Base-by-base conservation (phyloP, 1,140 invertebrate genomes). In the Drosophila sucinea region DNA sequence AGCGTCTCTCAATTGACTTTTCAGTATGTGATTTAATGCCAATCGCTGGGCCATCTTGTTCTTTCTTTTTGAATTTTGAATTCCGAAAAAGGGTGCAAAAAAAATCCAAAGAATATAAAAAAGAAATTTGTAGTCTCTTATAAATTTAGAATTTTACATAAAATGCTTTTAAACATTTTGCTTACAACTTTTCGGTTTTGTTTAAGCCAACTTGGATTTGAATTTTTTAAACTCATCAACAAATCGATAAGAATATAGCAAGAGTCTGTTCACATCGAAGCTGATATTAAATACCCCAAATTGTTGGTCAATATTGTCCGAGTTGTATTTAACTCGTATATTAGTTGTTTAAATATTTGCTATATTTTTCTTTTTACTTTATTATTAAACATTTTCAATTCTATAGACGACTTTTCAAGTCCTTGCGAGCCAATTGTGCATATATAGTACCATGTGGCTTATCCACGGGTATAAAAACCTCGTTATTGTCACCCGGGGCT, bases 361-460 rank as follows among this genome's bases (percentile, higher is more conserved):
- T 17, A 17, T 17, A 17, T 17, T 17, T 17, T 17, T 27, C 4
- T n/a, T 30, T 30, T 54, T 30, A n/a, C 23, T 17, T 32, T 32
- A 1, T 11, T 1, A n/a, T 3, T 7, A 29, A n/a, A 32, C 44
- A 10, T 47, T 40, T 32, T 27, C 5, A 55, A 5, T 2, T 61
- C 25, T 79, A 91, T 0, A 91, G 71, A 66, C 82, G 82, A 66
- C 94, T 94, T 41, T 92, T 93, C 1, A 93, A 82, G 75, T 92
- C 74, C 77, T 94, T 94, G 64, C 95, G 92, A 11, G 94, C 93
- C 66, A 96, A 92, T 73, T 94, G 93, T 1, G 95, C 95, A 73
- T 95, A 94, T 77, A 96, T 96, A 29, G 95, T 94, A n/a, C 95
- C 96, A 0, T 95, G 94, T 1, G 96, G 96, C 76, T 96, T 96